Evolutionary conservation across 2,797 vertebrate genomes (phyloP).

Genomic region (Acanthurus tractus): DNA sequence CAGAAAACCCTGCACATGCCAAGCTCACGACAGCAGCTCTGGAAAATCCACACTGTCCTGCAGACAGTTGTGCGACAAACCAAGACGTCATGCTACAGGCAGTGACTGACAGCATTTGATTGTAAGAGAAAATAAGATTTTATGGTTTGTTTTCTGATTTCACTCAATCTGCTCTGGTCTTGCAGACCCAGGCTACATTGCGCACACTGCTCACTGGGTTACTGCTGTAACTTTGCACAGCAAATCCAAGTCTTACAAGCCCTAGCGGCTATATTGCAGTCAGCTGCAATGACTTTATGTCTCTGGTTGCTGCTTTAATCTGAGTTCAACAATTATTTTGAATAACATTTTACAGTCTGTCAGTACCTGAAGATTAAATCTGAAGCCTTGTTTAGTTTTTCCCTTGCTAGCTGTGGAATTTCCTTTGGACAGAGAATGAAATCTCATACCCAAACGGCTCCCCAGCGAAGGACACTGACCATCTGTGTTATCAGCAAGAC

Average conservation of each 20-base stretch:
- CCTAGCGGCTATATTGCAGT: constrained; percentile 47
- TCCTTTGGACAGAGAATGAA: constrained; percentile 61
- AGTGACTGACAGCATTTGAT: constrained; percentile 30
- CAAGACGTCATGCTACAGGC: constrained; percentile 8
- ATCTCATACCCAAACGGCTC: constrained; percentile 51
- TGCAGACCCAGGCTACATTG: constrained; percentile 7
- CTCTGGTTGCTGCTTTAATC: constrained; percentile 57
- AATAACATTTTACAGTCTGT: constrained; percentile 65
- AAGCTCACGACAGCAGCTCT: constrained; percentile 6
- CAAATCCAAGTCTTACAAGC: constrained; percentile 44
- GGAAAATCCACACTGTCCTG: constrained; percentile 16
- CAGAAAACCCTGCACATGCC: constrained; percentile 33
- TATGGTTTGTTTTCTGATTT: constrained; percentile 58
- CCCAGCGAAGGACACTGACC: constrained; percentile 73
- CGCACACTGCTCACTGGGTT: constrained; percentile 12
- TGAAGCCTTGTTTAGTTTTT: constrained; percentile 38
- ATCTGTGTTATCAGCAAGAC: constrained; percentile 79
- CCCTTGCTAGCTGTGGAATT: constrained; percentile 52
- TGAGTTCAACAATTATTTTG: constrained; percentile 48
- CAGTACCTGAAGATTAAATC: constrained; percentile 72
- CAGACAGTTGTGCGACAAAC: constrained; percentile 50
- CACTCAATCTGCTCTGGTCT: constrained; percentile 26
- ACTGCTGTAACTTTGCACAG: constrained; percentile 40
- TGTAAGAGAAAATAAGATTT: constrained; percentile 52
- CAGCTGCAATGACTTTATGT: constrained; percentile 55